Base-by-base conservation (phyloP, 2,797 vertebrate species). In the Oreochromis mossambicus region DNA sequence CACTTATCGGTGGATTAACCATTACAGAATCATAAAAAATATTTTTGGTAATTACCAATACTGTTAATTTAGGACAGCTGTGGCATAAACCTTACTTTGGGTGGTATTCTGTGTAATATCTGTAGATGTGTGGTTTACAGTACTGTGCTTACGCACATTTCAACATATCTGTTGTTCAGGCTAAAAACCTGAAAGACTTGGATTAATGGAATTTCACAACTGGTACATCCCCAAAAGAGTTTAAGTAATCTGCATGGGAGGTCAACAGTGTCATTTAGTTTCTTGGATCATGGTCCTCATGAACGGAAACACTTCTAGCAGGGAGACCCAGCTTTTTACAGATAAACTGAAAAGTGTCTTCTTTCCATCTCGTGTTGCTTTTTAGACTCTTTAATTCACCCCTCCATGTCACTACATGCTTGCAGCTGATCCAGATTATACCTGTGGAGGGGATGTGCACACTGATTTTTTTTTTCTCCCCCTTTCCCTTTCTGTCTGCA, bases 391-490 rank as follows among this genome's bases (percentile, higher is more conserved):
- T 52, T 5, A 34, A 36, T 24, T 79, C 43, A 8, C 36, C 14
- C 63, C 79, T 63, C 8, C 17, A 15, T 73, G 52, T 54, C 54
- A 54, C 8, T 5, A n/a, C 26, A 15, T 81, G 12, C 32, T 6
- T 41, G 13, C 43, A 61, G 58, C 5, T 82, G 77, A 88, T 81
- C 81, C 81, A 83, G 83, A 81, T 88, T 54, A 66, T 80, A 90
- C 86, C 68, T 89, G 70, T 61, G 63, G 24, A 4, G 48, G 48
- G 55, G 68, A 81, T 26, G 43, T 88, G 70, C 78, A 51, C 46
- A n/a, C 77, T 29, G 43, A 46, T 54, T 81, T 21, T 51, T n/a
- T 24, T 15, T 13, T 51, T 2, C 0, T 2, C 80, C 63, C 79
- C 56, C 56, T 17, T 8, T 5, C 41, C 15, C 24, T 21, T 29